Conservation (phyloP, 2,113 vertebrate species). For the Heliornis fulica region DNA sequence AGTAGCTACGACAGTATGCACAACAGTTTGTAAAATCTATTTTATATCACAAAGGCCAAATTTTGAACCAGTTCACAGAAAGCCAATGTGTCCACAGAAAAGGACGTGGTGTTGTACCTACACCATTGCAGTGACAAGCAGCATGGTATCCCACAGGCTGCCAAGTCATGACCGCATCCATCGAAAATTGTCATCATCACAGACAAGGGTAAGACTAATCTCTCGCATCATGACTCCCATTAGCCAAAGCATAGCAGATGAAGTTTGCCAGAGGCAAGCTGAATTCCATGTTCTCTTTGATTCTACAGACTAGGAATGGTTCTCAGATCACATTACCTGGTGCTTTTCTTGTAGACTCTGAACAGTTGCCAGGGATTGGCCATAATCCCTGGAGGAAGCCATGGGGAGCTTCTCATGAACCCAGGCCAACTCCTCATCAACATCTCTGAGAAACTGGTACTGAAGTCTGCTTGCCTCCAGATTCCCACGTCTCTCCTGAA, state of each 20-base stretch:
- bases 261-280: neutral
- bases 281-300: neutral
- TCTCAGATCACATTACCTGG: conserved; percentile 72
- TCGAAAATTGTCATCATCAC: neutral
- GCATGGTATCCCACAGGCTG: neutral
- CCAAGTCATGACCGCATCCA: neutral
- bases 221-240: neutral
- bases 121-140: neutral
- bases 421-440: conserved; percentile 85
- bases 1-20: neutral
- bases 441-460: conserved; percentile 83
- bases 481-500: conserved; percentile 71
- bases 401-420: conserved; percentile 77
- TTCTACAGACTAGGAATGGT: neutral
- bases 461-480: conserved; percentile 82
- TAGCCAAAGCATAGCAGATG: neutral
- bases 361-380: conserved; percentile 71
- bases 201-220: neutral
- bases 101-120: neutral
- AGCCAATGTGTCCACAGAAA: neutral
- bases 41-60: neutral
- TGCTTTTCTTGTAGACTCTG: conserved; percentile 82
- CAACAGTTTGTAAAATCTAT: neutral
- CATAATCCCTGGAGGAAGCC: conserved; percentile 71
- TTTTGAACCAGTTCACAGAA: neutral